phyloP scores from a whole-genome alignment of 2,797 vertebrate species.

The Florisuga fusca region DNA sequence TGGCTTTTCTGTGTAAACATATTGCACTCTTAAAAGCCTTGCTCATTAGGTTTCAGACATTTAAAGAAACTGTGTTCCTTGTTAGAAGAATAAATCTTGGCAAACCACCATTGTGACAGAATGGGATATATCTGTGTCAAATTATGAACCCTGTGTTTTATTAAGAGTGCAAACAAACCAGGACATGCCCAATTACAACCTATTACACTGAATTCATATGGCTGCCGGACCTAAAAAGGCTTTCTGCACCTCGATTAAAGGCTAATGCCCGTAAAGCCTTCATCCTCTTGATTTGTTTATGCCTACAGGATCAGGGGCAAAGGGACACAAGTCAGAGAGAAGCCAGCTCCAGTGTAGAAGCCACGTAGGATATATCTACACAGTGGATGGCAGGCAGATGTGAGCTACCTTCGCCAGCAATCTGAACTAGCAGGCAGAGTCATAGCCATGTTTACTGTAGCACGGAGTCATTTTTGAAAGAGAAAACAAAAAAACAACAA shows the following conservation, averaged over 20 bases:
- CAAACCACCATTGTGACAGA: conserved; percentile 55
- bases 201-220: conserved; percentile 21
- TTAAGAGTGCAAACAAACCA: conserved; percentile 56
- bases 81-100: conserved; percentile 68
- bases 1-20: conserved; percentile 59
- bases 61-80: conserved; percentile 64
- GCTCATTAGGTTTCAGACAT: conserved; percentile 63
- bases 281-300: not conserved
- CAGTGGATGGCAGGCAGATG: conserved; percentile 23
- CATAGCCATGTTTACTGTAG: conserved; percentile 27
- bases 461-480: conserved; percentile 17
- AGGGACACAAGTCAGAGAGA: not conserved
- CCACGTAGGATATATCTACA: not conserved
- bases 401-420: not conserved
- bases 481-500: conserved; percentile 37
- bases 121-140: conserved; percentile 58
- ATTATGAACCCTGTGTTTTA: conserved; percentile 48
- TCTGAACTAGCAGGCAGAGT: not conserved
- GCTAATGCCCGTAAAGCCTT: not conserved
- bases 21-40: conserved; percentile 51
- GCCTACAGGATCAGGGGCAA: not conserved
- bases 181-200: conserved; percentile 60
- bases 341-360: not conserved
- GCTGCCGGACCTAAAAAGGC: not conserved
- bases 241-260: conserved; percentile 8